Percentiles rank a stretch among this genome's conserved stretches.
Evolutionary conservation across 2,113 vertebrate species (phyloP).

Genomic region (Lophochroa leadbeateri): DNA sequence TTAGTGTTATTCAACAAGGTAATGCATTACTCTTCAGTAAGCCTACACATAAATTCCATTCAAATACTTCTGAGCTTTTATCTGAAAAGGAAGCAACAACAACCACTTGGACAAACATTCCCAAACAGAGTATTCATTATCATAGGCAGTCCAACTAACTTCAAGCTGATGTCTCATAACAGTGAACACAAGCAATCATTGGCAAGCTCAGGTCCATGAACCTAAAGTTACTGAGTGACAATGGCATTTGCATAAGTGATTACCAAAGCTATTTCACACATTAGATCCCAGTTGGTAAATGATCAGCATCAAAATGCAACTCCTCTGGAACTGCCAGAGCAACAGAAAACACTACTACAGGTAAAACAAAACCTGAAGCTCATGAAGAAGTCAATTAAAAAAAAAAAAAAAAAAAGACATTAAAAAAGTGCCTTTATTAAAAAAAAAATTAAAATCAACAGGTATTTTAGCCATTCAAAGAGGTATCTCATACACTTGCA

Average conservation of each 20-base stretch:
- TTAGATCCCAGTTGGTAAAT: background rate
- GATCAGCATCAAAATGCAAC: background rate
- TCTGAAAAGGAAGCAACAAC: background rate
- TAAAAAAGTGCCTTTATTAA: background rate
- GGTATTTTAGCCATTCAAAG: background rate
- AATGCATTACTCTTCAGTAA: background rate
- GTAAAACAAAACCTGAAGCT: background rate
- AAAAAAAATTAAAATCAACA: background rate
- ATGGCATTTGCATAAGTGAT: background rate
- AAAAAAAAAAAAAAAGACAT: background rate
- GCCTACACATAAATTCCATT: background rate
- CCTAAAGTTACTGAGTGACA: background rate
- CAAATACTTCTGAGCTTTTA: background rate
- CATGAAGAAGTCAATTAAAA: background rate
- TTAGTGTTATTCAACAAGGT: background rate
- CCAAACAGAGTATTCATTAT: background rate
- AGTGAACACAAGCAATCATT: background rate
- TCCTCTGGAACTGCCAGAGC: background rate
- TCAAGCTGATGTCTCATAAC: background rate
- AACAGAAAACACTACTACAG: background rate
- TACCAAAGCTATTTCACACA: background rate
- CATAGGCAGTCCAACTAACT: background rate
- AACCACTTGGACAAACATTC: background rate
- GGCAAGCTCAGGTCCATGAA: background rate
- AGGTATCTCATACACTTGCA: background rate